Evolutionary conservation across 2,888 invertebrate genomes (phyloP), one percentile per base, ranked within the genome.

Genomic region (Argyresthia goedartella): DNA sequence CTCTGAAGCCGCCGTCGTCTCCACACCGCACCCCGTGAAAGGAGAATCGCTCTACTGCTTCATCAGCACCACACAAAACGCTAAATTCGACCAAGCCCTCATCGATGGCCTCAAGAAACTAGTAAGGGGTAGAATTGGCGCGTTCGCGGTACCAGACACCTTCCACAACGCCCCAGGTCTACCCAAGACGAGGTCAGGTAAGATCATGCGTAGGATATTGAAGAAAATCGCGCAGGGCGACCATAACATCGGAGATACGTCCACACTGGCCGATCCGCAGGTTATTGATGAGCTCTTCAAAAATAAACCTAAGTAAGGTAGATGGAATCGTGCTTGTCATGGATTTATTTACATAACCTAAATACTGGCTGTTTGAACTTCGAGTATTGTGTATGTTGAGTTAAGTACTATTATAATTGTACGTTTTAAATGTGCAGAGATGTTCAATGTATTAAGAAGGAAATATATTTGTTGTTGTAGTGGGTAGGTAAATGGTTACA

Each of bases 21-120:
- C 98, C 7, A 93, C 94, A 60, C 96, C 97, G 0, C 99, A 99
- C 82, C 90, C 92, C 0, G 91, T 99, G 55, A 99, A 99, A 81
- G 99, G 99, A 33, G 97, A 99, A 78, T 96, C 97, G 63, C 91
- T 99, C 1, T 98, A 99, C 79, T 98, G 98, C 76, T 99, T 98
- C 79, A 92, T 99, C 13, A 97, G 96, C 0, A 91, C 97, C n/a
- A 94, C 92, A 64, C 92, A 95, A 56, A 93, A 91, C 51, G 89
- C 88, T 46, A 66, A 71, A 8, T 96, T 93, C 69, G 91, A 92
- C 63, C 88, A 91, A 34, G 89, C 91, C 59, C 81, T 97, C 11
- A 82, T 92, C 4, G 88, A 89, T 51, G 91, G 93, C 59, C 81
- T 96, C 13, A 95, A 93, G 72, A 90, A 89, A 60, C 78, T 90